Base-by-base conservation (phyloP, 2,797 vertebrate species). In the Tadarida brasiliensis region DNA sequence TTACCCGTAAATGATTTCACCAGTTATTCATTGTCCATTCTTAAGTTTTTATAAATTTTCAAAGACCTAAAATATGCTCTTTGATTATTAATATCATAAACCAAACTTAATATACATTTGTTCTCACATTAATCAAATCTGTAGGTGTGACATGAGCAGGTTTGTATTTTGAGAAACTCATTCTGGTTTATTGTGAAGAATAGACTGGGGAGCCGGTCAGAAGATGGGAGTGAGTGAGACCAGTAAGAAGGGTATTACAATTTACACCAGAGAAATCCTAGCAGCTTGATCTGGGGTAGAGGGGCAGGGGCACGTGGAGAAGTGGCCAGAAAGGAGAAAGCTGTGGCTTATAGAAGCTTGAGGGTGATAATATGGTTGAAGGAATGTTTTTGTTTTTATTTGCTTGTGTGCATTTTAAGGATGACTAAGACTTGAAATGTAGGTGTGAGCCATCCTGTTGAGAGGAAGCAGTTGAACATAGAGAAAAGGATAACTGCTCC, bases 361-460 rank as follows among this genome's bases (percentile, higher is more conserved):
- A 87, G 39, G 19, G 30, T 51, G 33, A 14, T 61, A 7, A 3
- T 16, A 26, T 87, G 76, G 59, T 63, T n/a, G 39, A 81, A 44
- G 35, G 47, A 47, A n/a, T 70, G 11, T 54, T 61, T 95, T 90
- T 70, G 6, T n/a, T 77, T 87, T 51, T 82, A 39, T 70, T 80
- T 93, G 80, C 71, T 87, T 77, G 44, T 90, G 47, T 87, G 49
- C 30, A 28, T 80, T 88, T 76, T 86, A 86, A 94, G 85, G 74
- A 83, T 54, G 65, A 76, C 61, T 49, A 68, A 63, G 33, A 68
- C 47, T 85, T 95, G 35, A 81, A 90, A 49, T 80, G 74, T 44
- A 78, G 92, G 22, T 81, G 4, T 85, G 74, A 80, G 30, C 30
- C 35, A 39, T 63, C 49, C 30, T 70, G 44, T 63, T 84, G 49